A percentile compares a stretch with the other conserved stretches of the same genome.
Conservation (phyloP, 2,797 vertebrate species). For the Oryzias dopingdopingensis region DNA sequence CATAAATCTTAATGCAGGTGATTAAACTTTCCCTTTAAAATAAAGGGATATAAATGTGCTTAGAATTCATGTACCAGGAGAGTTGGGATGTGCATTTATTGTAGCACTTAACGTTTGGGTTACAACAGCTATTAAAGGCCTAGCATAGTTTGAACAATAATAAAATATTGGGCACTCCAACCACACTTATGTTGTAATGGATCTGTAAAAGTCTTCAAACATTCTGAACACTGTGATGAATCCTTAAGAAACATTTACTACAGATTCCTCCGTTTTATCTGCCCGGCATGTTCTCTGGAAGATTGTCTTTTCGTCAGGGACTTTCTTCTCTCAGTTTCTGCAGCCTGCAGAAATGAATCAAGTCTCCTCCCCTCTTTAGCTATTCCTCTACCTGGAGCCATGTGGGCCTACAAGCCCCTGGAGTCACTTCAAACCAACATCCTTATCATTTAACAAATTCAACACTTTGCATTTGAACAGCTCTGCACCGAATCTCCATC, state of each 20-base stretch:
- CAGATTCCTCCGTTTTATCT: slow-evolving; percentile 22
- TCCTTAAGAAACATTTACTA: slow-evolving; percentile 9
- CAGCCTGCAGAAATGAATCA: slow-evolving; percentile 29
- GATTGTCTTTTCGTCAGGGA: slow-evolving; percentile 18
- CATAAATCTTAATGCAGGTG: too few relatives aligned
- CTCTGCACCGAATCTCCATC: slow-evolving; percentile 14
- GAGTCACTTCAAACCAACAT: slow-evolving; percentile 48
- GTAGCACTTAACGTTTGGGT: too few relatives aligned
- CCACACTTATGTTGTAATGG: not conserved
- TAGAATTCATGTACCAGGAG: too few relatives aligned
- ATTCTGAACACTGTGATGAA: not conserved
- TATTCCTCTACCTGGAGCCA: slow-evolving; percentile 24
- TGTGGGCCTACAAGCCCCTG: slow-evolving; percentile 18
- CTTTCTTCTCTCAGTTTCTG: slow-evolving; percentile 24
- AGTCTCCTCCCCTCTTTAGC: slow-evolving; percentile 21
- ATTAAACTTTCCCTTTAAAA: too few relatives aligned
- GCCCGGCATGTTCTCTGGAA: slow-evolving; percentile 11
- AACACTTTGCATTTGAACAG: slow-evolving; percentile 11
- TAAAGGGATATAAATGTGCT: too few relatives aligned
- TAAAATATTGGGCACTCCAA: not conserved
- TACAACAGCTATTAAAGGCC: too few relatives aligned
- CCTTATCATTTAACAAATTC: slow-evolving; percentile 35
- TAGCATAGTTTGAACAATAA: not conserved
- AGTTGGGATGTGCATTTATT: too few relatives aligned
- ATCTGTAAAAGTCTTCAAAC: not conserved